Percentiles rank a stretch among this genome's conserved stretches.
Evolutionary conservation across 2,113 vertebrate genomes (phyloP).

Genomic region (Cichladusa arquata): DNA sequence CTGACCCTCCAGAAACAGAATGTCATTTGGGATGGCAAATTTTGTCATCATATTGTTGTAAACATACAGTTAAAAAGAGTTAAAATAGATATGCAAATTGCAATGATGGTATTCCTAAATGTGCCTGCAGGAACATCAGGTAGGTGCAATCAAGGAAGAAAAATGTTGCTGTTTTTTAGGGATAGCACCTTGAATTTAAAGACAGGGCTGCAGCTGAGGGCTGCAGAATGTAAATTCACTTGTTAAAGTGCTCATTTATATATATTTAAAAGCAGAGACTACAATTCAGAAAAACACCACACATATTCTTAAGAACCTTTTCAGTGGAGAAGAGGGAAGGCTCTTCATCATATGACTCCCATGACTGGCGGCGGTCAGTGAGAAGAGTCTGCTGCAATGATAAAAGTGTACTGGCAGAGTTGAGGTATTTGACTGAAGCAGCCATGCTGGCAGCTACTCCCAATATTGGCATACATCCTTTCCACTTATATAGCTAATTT

Average conservation of each 20-base stretch:
- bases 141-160: slow-evolving; percentile 13
- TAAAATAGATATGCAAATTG: slow-evolving; percentile 43
- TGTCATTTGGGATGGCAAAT: slow-evolving; percentile 22
- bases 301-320: neutral
- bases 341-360: rapidly evolving
- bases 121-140: slow-evolving; percentile 3
- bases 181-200: slow-evolving; percentile 31
- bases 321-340: neutral
- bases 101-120: neutral
- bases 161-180: slow-evolving; percentile 8
- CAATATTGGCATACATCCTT: neutral
- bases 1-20: neutral
- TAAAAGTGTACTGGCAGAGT: neutral
- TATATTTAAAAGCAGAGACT: neutral
- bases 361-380: rapidly evolving
- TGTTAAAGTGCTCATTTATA: neutral
- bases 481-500: neutral
- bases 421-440: neutral
- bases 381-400: neutral
- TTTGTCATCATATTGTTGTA: neutral
- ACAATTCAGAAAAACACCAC: neutral
- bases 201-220: neutral
- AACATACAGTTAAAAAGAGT: slow-evolving; percentile 30
- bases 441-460: neutral
- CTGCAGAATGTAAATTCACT: slow-evolving; percentile 15